These are phyloP conservation scores for Neodiprion pinetum DNA, from an alignment of 1,140 invertebrate species.

Conservation along the genomic window DNA sequence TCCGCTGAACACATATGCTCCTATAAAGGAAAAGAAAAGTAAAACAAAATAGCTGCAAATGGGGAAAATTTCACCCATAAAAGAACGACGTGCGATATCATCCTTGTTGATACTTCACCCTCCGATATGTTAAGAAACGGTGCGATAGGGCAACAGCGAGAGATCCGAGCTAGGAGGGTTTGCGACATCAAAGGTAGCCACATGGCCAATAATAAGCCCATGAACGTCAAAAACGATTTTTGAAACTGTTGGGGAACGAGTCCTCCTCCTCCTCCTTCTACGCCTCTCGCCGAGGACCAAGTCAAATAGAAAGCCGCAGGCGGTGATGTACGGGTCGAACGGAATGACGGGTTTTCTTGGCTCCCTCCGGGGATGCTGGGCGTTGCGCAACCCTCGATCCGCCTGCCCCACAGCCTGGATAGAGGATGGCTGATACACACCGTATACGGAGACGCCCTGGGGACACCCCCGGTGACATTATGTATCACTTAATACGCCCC, in stretches of 20 bases:
- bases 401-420: not conserved
- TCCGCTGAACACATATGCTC: too few relatives aligned
- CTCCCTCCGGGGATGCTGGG: not conserved
- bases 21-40: too few relatives aligned
- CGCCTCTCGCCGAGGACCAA: constrained; percentile 28
- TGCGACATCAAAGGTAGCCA: not conserved
- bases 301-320: constrained; percentile 44
- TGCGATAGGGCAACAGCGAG: not conserved
- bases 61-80: too few relatives aligned
- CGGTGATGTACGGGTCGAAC: constrained; percentile 36
- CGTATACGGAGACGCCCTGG: constrained; percentile 11
- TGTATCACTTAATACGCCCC: constrained; percentile 44
- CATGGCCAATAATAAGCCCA: constrained; percentile 24
- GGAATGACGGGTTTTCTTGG: not conserved
- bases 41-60: too few relatives aligned
- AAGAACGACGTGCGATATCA: too few relatives aligned
- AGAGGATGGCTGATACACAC: not conserved
- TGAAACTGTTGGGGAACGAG: constrained; percentile 19
- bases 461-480: constrained; percentile 35
- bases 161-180: not conserved
- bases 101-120: not conserved
- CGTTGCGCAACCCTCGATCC: not conserved
- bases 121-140: not conserved
- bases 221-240: constrained; percentile 40
- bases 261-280: not conserved